Base-by-base conservation (phyloP, 1,140 invertebrate genomes). In the Drosophila bipectinata region DNA sequence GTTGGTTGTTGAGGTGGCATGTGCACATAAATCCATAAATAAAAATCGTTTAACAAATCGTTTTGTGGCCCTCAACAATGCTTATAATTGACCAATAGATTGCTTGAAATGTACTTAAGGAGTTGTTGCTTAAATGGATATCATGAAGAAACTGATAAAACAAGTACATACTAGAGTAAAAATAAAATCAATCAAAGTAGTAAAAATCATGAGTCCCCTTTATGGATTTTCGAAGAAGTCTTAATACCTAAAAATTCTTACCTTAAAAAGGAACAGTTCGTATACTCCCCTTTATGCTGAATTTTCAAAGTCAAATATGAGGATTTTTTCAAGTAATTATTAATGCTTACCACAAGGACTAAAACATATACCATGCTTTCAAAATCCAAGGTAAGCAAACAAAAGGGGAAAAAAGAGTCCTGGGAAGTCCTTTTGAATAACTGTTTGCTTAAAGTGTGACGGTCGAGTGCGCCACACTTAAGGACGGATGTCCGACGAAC, bases 31-130 rank as follows among this genome's bases (percentile, higher is more conserved):
- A 83, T 56, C 77, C 79, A 83, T 83, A 83, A 83, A 83, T 84
- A 78, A 71, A 84, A 83, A 83, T 83, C 79, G 78, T 75, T 83
- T 84, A 72, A 79, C 72, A 83, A 83, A 83, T 83, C 79, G 74
- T 77, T 55, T 66, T 66, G 72, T 69, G 69, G 47, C 62, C 54
- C 56, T 49, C 63, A 18, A 69, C 18, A 69, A 39, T 4, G 30
- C 67, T 18, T 34, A n/a, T 67, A 64, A 57, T 67, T 56, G 59
- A 71, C 39, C 53, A 58, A 55, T 57, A 32, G 26, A 67, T 30
- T 56, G 41, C 10, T 68, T 39, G 24, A 68, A 69, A 69, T 68
- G 62, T 48, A 56, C 66, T 68, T 49, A 68, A 68, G 62, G 66
- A 15, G 34, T 26, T 37, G 32, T 32, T 32, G 32, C 9, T 9